phyloP scores from a whole-genome alignment of 2,113 vertebrate species.

The Osmerus eperlanus region DNA sequence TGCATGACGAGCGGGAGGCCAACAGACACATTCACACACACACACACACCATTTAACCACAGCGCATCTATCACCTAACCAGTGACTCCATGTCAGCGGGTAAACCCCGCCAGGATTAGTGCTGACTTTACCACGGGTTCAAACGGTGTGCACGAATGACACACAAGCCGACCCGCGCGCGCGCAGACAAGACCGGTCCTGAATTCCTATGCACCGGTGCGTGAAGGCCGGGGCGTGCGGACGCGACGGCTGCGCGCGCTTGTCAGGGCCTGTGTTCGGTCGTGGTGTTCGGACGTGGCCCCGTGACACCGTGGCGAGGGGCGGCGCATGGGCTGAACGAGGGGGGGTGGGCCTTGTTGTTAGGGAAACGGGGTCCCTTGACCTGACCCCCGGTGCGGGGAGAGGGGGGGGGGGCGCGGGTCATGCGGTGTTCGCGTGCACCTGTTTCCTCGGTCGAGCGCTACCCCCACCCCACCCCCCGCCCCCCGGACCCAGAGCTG shows the following conservation, averaged over 20 bases:
- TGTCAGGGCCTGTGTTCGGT: neutral
- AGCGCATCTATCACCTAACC: conserved; percentile 12
- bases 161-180: too few relatives aligned
- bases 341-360: conserved; percentile 1
- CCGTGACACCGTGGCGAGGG: conserved; percentile 12
- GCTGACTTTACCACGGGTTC: conserved; percentile 2
- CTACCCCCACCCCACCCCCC: neutral
- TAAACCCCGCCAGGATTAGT: conserved; percentile 2
- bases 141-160: conserved; percentile 19
- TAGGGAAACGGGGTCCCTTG: conserved; percentile 7
- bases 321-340: conserved; percentile 2
- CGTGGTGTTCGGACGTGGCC: too few relatives aligned
- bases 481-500: conserved; percentile 9
- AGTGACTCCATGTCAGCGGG: neutral
- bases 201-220: too few relatives aligned
- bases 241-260: neutral
- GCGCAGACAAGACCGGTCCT: too few relatives aligned
- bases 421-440: conserved; percentile 27
- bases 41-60: neutral
- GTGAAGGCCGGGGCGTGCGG: neutral
- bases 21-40: neutral
- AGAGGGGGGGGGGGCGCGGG: neutral
- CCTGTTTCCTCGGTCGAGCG: conserved; percentile 26
- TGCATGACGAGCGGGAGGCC: conserved; percentile 14
- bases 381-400: conserved; percentile 7